Evolutionary conservation across 2,113 vertebrate species (phyloP), one percentile per base, ranked within the genome.

Genomic region (Rhinogobius similis): DNA sequence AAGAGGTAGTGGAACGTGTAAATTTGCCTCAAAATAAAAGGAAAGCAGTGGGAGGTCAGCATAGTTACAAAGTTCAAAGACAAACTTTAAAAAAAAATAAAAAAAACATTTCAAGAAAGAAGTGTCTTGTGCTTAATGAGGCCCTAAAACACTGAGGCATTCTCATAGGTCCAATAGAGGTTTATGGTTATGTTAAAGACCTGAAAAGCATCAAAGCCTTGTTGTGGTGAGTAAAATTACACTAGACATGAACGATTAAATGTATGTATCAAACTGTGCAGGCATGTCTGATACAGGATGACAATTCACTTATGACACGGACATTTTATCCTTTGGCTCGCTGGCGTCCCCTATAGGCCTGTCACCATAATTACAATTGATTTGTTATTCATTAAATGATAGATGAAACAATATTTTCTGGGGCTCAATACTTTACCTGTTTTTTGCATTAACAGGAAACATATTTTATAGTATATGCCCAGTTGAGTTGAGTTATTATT

Each of bases 1-100:
- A 58, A 43, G 56, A 70, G 36, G 55, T 64, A 73, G 61, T 36
- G 32, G 61, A 24, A 24, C 43, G 29, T 46, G 69, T 41, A 65
- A n/a, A 36, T 62, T 67, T 56, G 67, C 64, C 58, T 21, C 65
- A 36, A 6, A 12, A 20, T 76, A 43, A 32, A 46, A 44, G 53
- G 38, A 46, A 58, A 27, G 56, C 58, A 62, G 4, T 20, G 2
- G 6, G 69, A 41, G 43, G 38, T 52, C 29, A 67, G 26, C 24
- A 29, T 29, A 18, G 26, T 20, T 13, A 67, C 14, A 21, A 62
- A 61, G 65, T 50, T 16, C 59, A 50, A 21, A 8, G 12, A 59
- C 4, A 46, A 21, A 52, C 23, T 52, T 10, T n/a, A n/a, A n/a
- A n/a, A n/a, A n/a, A n/a, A n/a, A n/a, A n/a, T n/a, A n/a, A n/a